A percentile compares a stretch with the other conserved stretches of the same genome.
phyloP scores from a whole-genome alignment of 2,888 invertebrate genomes.

The Dinocampus coccinellae region DNA sequence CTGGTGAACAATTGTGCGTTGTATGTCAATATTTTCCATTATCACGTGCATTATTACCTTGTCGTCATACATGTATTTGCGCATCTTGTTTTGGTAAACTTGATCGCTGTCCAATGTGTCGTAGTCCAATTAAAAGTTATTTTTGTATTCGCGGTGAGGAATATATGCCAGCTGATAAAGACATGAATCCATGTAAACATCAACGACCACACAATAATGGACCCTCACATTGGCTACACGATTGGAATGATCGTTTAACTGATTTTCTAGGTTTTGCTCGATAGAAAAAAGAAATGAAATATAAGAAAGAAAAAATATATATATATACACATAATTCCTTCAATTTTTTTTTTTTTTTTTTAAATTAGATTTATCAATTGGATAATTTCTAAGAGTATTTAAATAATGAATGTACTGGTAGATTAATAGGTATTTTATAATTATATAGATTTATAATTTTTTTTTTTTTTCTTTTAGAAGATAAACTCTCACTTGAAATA shows the following conservation, averaged over 20 bases:
- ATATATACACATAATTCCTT: too few relatives aligned
- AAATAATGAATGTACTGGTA: slow-evolving; percentile 24
- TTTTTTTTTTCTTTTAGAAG: not conserved
- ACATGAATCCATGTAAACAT: slow-evolving; percentile 68
- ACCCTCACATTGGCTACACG: slow-evolving; percentile 71
- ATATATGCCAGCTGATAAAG: slow-evolving; percentile 73
- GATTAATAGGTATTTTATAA: slow-evolving; percentile 9
- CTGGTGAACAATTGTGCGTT: slow-evolving; percentile 79
- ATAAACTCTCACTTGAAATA: not conserved
- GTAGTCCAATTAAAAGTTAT: slow-evolving; percentile 85
- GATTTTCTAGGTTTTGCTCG: slow-evolving; percentile 81
- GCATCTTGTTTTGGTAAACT: slow-evolving; percentile 84
- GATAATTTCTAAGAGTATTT: not conserved
- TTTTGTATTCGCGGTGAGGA: slow-evolving; percentile 87
- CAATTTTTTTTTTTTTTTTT: not conserved
- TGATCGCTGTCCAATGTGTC: slow-evolving; percentile 89
- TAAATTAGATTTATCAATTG: not conserved
- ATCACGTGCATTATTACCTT: slow-evolving; percentile 85
- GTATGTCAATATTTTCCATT: slow-evolving; percentile 86
- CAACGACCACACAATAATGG: slow-evolving; percentile 60
- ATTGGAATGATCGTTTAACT: slow-evolving; percentile 80
- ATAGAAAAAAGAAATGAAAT: slow-evolving; percentile 59
- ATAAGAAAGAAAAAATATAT: too few relatives aligned
- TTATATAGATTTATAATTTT: slow-evolving; percentile 5
- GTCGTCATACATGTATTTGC: slow-evolving; percentile 88